Evolutionary conservation across 2,113 vertebrate species (phyloP).

Genomic region (Ptilorrhoa leucosticta): DNA sequence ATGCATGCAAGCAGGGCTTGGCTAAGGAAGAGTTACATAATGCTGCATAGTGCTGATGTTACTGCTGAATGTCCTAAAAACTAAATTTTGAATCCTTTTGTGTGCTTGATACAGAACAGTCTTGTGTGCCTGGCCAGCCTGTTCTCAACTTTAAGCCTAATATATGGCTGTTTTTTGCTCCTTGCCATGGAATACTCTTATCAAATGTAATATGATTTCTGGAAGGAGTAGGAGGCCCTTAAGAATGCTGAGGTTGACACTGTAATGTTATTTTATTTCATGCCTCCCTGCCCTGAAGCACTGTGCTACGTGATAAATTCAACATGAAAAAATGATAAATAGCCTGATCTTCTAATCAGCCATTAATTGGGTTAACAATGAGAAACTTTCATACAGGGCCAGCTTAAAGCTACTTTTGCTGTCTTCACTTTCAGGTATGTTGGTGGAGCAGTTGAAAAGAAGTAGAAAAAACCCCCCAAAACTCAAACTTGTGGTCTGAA

Average conservation of each 20-base stretch:
- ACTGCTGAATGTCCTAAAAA: background rate
- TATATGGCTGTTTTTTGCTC: background rate
- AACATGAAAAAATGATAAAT: background rate
- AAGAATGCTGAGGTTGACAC: background rate
- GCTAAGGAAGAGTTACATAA: background rate
- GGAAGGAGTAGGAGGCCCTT: background rate
- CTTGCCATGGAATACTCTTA: background rate
- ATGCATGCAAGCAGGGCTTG: background rate
- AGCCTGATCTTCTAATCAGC: background rate
- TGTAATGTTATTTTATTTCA: background rate
- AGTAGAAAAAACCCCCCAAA: fast-evolving
- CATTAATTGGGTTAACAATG: background rate
- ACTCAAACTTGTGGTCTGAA: background rate
- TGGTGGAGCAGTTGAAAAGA: background rate
- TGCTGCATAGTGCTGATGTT: background rate
- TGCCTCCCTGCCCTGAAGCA: background rate
- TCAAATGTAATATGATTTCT: background rate
- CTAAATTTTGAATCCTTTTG: background rate
- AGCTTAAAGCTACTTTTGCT: background rate
- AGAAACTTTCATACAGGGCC: background rate
- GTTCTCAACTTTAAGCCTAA: background rate
- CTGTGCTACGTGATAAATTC: background rate
- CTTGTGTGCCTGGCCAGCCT: background rate
- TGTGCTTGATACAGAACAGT: background rate
- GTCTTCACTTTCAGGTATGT: background rate